Conservation (phyloP, 2,888 invertebrate genomes). For the Trichogramma evanescens region DNA sequence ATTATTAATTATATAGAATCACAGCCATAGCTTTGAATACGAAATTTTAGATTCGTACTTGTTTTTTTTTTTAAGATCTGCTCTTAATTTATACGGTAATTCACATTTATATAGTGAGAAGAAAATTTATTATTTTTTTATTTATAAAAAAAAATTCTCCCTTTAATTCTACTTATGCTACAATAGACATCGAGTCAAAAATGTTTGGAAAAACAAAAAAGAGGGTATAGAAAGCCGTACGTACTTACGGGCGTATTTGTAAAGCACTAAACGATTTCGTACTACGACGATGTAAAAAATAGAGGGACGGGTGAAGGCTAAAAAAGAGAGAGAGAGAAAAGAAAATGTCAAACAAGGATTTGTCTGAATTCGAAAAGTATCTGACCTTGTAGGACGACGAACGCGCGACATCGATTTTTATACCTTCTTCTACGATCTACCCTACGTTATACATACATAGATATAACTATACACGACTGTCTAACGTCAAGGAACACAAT, state of each 20-base stretch:
- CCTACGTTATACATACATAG: constrained; percentile 18
- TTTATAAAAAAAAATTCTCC: not conserved
- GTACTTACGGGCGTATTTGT: no score
- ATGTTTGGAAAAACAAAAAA: no score
- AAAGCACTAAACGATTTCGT: no score
- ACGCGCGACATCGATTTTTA: constrained; percentile 25
- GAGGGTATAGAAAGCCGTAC: no score
- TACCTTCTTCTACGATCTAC: constrained; percentile 23
- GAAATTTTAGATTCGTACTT: constrained; percentile 41
- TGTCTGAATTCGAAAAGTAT: constrained; percentile 8
- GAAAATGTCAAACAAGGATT: constrained; percentile 1
- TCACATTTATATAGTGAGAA: not conserved
- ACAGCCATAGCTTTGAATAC: constrained; percentile 49
- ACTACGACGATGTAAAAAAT: no score
- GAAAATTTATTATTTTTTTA: not conserved
- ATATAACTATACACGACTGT: constrained; percentile 18
- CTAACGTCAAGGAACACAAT: constrained; percentile 23
- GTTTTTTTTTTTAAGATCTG: constrained; percentile 35
- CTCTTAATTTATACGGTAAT: constrained; percentile 27
- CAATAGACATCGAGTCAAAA: no score
- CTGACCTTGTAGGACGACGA: constrained; percentile 13
- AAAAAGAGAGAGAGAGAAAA: not conserved
- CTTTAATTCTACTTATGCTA: no score
- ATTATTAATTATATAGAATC: constrained; percentile 37
- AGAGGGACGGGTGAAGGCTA: no score